Percentiles rank a stretch among this genome's conserved stretches.
phyloP scores from a whole-genome alignment of 2,888 invertebrate genomes.

The Stenolophus ochropezus region DNA sequence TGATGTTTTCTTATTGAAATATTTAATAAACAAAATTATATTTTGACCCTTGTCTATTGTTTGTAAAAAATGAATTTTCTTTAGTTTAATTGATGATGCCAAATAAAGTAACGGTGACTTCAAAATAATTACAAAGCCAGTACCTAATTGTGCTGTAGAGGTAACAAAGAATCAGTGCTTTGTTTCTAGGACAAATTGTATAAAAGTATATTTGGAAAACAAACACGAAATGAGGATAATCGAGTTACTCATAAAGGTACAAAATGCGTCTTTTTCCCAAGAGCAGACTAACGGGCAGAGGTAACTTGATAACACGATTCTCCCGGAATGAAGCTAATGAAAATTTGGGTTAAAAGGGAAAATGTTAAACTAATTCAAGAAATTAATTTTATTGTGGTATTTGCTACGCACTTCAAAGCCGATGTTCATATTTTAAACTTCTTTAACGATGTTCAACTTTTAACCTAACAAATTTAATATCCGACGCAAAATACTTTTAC shows the following conservation, averaged over 20 bases:
- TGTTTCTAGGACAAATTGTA: not conserved
- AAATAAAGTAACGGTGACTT: too few relatives aligned
- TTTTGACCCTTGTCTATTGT: too few relatives aligned
- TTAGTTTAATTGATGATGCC: too few relatives aligned
- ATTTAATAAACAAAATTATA: too few relatives aligned
- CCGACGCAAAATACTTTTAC: not conserved
- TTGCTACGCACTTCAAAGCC: constrained; percentile 23
- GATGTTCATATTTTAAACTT: constrained; percentile 33
- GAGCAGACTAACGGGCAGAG: not conserved
- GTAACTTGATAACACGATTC: constrained; percentile 32
- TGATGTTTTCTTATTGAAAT: too few relatives aligned
- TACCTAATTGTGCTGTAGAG: too few relatives aligned
- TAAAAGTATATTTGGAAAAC: constrained; percentile 34
- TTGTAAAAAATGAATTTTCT: too few relatives aligned
- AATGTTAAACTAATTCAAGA: constrained; percentile 28
- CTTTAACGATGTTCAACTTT: constrained; percentile 31
- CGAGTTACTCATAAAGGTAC: constrained; percentile 30
- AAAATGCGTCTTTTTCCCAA: constrained; percentile 32
- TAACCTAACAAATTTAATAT: constrained; percentile 13
- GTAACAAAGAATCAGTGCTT: constrained; percentile 18
- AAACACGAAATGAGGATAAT: constrained; percentile 30
- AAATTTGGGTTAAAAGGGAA: constrained; percentile 41
- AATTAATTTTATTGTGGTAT: constrained; percentile 47
- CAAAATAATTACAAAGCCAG: too few relatives aligned
- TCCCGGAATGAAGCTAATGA: constrained; percentile 40